A percentile compares a stretch with the other conserved stretches of the same genome.
These are phyloP conservation scores for Chrysodeixis includens DNA, from an alignment of 2,888 invertebrate species.

Conservation along the genomic window DNA sequence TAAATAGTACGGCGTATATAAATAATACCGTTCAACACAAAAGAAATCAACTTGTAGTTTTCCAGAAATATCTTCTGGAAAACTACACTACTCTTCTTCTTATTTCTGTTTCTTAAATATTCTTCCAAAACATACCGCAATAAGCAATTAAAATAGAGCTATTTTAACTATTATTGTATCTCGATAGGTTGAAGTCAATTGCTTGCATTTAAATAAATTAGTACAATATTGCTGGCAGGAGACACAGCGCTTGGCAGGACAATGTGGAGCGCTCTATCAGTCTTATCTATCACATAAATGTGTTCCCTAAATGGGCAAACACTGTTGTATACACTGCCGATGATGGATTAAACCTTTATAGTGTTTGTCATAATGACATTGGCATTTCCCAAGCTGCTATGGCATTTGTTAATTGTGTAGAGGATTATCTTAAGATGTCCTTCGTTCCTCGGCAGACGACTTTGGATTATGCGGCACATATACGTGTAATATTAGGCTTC, in stretches of 20 bases:
- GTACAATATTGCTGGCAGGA: background rate
- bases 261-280: background rate
- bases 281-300: constrained; percentile 3
- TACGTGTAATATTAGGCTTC: background rate
- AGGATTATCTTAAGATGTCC: background rate
- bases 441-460: too few relatives aligned
- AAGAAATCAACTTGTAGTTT: too few relatives aligned
- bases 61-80: too few relatives aligned
- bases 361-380: constrained; percentile 1
- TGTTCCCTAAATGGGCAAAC: background rate
- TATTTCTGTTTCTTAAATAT: too few relatives aligned
- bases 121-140: too few relatives aligned
- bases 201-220: constrained; percentile 3
- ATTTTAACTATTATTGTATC: background rate
- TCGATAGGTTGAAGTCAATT: background rate
- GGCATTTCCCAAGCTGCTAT: background rate
- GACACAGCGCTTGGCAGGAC: background rate
- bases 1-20: too few relatives aligned
- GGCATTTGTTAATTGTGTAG: background rate
- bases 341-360: constrained; percentile 1
- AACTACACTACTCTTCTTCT: too few relatives aligned
- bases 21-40: too few relatives aligned
- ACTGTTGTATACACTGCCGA: background rate
- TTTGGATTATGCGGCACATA: too few relatives aligned
- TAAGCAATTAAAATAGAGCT: too few relatives aligned